These are phyloP conservation scores for Koerneria pararmatus DNA, from an alignment of 2,888 invertebrate genomes.

Conservation along the genomic window DNA sequence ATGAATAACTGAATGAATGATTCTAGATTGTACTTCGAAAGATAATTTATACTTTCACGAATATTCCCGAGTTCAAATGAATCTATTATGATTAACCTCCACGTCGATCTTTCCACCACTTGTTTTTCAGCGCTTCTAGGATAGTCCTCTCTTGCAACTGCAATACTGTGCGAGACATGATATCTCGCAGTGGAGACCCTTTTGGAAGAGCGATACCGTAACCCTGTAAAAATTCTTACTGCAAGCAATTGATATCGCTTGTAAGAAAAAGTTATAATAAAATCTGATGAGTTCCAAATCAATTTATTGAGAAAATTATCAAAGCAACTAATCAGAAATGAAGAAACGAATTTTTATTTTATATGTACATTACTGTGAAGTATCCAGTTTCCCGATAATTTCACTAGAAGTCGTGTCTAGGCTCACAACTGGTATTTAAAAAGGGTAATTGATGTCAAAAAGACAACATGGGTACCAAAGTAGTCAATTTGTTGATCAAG, in stretches of 20 bases:
- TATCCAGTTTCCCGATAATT: too few relatives aligned
- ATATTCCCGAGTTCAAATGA: background rate
- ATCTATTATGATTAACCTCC: constrained; percentile 23
- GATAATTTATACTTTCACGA: background rate
- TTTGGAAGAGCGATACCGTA: constrained; percentile 59
- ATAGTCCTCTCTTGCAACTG: constrained; percentile 56
- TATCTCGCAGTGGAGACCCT: constrained; percentile 52
- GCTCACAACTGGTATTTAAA: too few relatives aligned
- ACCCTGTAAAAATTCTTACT: constrained; percentile 51
- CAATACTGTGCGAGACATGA: constrained; percentile 58
- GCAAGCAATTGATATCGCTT: too few relatives aligned
- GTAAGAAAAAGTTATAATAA: too few relatives aligned
- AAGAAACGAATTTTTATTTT: too few relatives aligned
- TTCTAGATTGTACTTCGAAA: background rate
- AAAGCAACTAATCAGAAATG: too few relatives aligned
- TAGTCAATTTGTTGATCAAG: too few relatives aligned
- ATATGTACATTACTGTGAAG: background rate
- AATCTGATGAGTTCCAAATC: too few relatives aligned
- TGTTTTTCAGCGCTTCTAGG: constrained; percentile 55
- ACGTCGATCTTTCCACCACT: constrained; percentile 53
- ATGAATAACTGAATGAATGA: background rate
- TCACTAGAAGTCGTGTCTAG: too few relatives aligned
- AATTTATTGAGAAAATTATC: too few relatives aligned
- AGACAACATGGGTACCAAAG: too few relatives aligned
- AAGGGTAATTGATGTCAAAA: too few relatives aligned